Base-by-base conservation (phyloP, 2,888 invertebrate species). In the Helleia helle region DNA sequence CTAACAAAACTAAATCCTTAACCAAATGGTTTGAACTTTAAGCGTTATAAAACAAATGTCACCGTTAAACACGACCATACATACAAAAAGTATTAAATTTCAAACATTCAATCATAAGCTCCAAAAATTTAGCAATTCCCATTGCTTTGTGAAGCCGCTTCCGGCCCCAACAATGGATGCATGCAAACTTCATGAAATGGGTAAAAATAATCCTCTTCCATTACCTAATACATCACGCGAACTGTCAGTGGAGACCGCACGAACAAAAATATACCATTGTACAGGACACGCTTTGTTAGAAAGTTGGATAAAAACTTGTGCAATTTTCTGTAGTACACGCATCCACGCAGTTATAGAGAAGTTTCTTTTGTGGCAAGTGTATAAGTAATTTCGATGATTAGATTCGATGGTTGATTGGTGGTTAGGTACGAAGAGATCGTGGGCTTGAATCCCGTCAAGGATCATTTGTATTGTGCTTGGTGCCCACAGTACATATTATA, bases 211-310 rank as follows among this genome's bases (percentile, higher is more conserved):
- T 81, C 81, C 77, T 69, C 71, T 64, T 61, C 66, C 69, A 65
- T 54, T 62, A 66, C 59, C 73, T 76, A 83, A 84, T 84, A 83
- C 83, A 83, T 84, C 84, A 83, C 79, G 72, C 67, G 58, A 76
- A 71, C 76, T 84, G 83, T 80, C 83, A 83, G 75, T 67, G 49
- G 69, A 68, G 67, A 81, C 83, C 83, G 72, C 83, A 84, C 65
- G 73, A 79, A 80, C 83, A 80, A 80, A 81, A 84, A 83, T 81
- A 83, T 61, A 66, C 73, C 65, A 80, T 83, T 83, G 80, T 81
- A 63, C 55, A 58, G 13, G 59, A 62, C 59, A 63, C 62, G 57
- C 72, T 74, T 81, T 84, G 77, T 81, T 66, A 66, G 58, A 68
- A 76, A 76, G 66, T 80, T 81, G 67, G 49, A 62, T 59, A 74